These are phyloP conservation scores for Paedocypris micromegethes DNA, from an alignment of 2,797 vertebrate genomes.

Conservation along the genomic window DNA sequence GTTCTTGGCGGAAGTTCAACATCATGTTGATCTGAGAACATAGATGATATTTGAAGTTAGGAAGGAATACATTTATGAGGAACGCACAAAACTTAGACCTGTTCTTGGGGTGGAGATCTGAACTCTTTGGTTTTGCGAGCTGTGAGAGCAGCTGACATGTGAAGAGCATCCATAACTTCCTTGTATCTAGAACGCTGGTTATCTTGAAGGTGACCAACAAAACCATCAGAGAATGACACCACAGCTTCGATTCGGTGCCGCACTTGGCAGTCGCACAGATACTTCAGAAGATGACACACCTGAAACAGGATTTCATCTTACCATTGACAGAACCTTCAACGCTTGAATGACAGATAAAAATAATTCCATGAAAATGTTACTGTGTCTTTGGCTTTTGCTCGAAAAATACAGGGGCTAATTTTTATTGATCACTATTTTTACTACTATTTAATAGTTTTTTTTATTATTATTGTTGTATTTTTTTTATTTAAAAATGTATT, in stretches of 20 bases:
- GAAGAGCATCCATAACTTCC: slow-evolving; percentile 90
- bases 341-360: not conserved
- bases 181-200: slow-evolving; percentile 90
- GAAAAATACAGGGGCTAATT: no score
- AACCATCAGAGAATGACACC: slow-evolving; percentile 84
- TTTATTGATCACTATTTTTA: no score
- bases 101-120: slow-evolving; percentile 86
- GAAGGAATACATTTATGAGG: no score
- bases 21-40: slow-evolving; percentile 84
- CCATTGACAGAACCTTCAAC: no score
- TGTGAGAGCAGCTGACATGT: slow-evolving; percentile 92
- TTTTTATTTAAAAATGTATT: no score
- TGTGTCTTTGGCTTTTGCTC: no score
- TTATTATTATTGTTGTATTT: no score
- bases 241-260: slow-evolving; percentile 87
- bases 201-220: slow-evolving; percentile 85
- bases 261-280: slow-evolving; percentile 87
- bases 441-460: no score
- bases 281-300: slow-evolving; percentile 88
- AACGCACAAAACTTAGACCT: slow-evolving; percentile 65
- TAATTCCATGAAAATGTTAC: no score
- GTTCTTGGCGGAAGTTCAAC: slow-evolving; percentile 82
- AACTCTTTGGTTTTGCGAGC: slow-evolving; percentile 94
- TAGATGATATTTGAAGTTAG: not conserved
- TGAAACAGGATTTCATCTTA: slow-evolving; percentile 43